Conservation (phyloP, 2,113 vertebrate species). For the Ploceus nigricollis region DNA sequence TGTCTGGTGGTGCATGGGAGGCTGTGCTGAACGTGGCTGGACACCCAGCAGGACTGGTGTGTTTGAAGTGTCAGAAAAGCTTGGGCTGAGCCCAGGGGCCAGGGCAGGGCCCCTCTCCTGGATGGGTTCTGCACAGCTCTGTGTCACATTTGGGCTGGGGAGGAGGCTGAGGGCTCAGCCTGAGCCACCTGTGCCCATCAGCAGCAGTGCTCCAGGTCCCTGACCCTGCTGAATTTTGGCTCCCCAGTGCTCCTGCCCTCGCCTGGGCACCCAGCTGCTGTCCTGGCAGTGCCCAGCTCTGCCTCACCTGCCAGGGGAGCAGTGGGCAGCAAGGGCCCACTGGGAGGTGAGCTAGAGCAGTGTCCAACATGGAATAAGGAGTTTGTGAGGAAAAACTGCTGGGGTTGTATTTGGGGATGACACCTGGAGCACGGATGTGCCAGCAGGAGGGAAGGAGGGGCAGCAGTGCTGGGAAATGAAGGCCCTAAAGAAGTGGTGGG, state of each 20-base stretch:
- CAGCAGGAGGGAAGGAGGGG: not conserved
- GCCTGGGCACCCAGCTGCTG: not conserved
- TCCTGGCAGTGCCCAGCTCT: accelerated
- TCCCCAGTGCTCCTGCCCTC: accelerated
- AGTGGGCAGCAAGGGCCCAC: accelerated
- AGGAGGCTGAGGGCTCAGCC: not conserved
- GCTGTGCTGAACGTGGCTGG: accelerated
- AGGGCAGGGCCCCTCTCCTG: not conserved
- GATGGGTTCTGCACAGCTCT: accelerated
- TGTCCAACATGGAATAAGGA: accelerated
- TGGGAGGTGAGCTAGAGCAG: accelerated
- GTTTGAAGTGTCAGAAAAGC: not conserved
- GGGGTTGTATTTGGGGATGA: not conserved
- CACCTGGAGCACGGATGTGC: accelerated
- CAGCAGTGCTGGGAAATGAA: not conserved
- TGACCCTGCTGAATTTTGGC: accelerated
- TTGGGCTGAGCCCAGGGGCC: not conserved
- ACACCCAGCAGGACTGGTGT: accelerated
- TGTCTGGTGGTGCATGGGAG: not conserved
- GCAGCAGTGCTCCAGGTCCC: not conserved
- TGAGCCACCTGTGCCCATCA: accelerated
- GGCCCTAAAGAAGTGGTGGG: accelerated
- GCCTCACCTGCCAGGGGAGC: accelerated
- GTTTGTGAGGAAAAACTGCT: not conserved
- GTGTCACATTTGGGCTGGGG: accelerated